Evolutionary conservation across 1,140 invertebrate species (phyloP).

Genomic region (Ostrea denselamellosa): DNA sequence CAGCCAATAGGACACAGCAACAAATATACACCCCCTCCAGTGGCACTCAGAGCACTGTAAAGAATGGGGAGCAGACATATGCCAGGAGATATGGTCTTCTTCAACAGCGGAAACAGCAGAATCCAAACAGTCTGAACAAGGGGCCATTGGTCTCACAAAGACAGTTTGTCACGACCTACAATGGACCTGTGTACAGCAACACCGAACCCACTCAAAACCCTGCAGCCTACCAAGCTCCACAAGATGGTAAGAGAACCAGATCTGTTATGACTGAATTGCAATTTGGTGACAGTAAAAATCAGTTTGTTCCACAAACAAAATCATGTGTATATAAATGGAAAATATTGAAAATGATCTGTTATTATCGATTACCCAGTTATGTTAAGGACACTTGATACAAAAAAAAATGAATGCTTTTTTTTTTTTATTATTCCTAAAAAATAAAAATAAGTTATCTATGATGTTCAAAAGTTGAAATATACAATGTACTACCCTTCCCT

Average conservation of each 20-base stretch:
- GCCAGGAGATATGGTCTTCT: slow-evolving; percentile 65
- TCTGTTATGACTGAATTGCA: neutral
- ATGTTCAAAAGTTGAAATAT: too few relatives aligned
- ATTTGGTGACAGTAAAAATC: too few relatives aligned
- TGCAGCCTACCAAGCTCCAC: slow-evolving; percentile 43
- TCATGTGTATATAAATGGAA: too few relatives aligned
- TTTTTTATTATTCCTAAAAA: too few relatives aligned
- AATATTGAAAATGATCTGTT: too few relatives aligned
- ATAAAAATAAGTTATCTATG: too few relatives aligned
- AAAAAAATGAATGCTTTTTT: too few relatives aligned
- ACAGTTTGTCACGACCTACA: slow-evolving; percentile 50
- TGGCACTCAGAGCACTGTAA: slow-evolving; percentile 37
- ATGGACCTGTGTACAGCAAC: slow-evolving; percentile 51
- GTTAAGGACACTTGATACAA: too few relatives aligned
- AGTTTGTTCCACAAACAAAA: too few relatives aligned
- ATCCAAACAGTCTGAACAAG: slow-evolving; percentile 58
- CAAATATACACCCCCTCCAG: slow-evolving; percentile 10
- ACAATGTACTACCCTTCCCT: too few relatives aligned
- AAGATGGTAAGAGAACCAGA: slow-evolving; percentile 24
- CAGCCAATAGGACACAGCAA: slow-evolving; percentile 34
- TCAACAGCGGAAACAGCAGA: slow-evolving; percentile 64
- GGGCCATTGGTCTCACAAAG: slow-evolving; percentile 6
- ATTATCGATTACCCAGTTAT: too few relatives aligned
- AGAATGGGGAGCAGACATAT: slow-evolving; percentile 56
- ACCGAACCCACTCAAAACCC: slow-evolving; percentile 48